phyloP scores from a whole-genome alignment of 2,113 vertebrate species.

The Bubo bubo region DNA sequence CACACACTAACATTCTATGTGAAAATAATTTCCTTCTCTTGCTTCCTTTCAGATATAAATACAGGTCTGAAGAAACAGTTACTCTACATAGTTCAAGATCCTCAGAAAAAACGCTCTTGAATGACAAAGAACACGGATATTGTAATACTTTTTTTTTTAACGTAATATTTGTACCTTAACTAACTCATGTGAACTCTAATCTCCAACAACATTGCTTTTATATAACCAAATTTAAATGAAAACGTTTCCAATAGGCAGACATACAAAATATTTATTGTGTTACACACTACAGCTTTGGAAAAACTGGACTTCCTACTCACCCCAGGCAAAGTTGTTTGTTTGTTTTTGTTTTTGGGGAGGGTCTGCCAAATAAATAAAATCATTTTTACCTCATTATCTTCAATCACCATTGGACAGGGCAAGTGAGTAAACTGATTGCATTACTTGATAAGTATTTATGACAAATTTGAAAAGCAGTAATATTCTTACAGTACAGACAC shows the following conservation, averaged over 20 bases:
- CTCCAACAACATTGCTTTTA: constrained; percentile 42
- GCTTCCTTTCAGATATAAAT: neutral
- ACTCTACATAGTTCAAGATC: neutral
- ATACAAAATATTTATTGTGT: constrained; percentile 66
- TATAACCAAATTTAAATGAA: constrained; percentile 56
- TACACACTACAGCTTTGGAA: constrained; percentile 68
- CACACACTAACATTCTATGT: neutral
- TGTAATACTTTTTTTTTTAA: neutral
- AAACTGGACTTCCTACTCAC: constrained; percentile 70
- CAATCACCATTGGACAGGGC: constrained; percentile 65
- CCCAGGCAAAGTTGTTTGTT: constrained; percentile 70
- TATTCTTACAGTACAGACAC: constrained; percentile 55
- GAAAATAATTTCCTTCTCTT: neutral
- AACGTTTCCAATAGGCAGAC: constrained; percentile 63
- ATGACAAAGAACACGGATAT: neutral
- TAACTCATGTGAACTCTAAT: constrained; percentile 3
- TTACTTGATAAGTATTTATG: constrained; percentile 51
- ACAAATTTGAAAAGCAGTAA: constrained; percentile 55
- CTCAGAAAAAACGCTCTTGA: neutral
- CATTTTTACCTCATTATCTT: constrained; percentile 73
- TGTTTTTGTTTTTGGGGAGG: constrained; percentile 69
- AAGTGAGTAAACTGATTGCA: constrained; percentile 66
- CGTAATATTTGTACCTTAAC: neutral
- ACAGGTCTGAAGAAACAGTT: neutral
- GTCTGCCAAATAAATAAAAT: constrained; percentile 73